phyloP scores from a whole-genome alignment of 64 coral and sea anemone species.

The Montipora cactus region DNA sequence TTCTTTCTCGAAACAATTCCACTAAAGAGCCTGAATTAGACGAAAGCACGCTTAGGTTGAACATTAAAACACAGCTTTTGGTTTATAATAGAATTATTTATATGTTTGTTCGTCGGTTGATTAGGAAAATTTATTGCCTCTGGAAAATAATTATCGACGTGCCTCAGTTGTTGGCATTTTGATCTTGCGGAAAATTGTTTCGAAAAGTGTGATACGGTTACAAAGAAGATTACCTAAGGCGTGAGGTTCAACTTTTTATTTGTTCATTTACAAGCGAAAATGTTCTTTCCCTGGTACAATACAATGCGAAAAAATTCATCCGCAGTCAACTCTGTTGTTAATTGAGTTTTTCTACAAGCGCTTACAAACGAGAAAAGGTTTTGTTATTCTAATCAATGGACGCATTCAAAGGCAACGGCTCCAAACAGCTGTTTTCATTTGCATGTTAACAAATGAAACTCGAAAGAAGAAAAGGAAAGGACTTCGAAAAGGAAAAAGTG shows the following conservation, averaged over 20 bases:
- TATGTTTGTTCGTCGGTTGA: slow-evolving; percentile 22
- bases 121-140: slow-evolving; percentile 46
- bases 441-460: slow-evolving; percentile 89
- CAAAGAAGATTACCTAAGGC: not conserved
- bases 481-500: not conserved
- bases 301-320: slow-evolving; percentile 37
- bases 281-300: slow-evolving; percentile 1
- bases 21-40: slow-evolving; percentile 10
- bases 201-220: not conserved
- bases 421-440: slow-evolving; percentile 82
- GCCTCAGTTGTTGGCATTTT: slow-evolving; percentile 32
- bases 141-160: slow-evolving; percentile 41
- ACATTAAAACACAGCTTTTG: slow-evolving; percentile 27
- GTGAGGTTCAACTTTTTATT: not conserved
- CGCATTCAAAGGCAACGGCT: slow-evolving; percentile 40
- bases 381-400: slow-evolving; percentile 86
- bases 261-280: not conserved
- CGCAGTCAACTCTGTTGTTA: not conserved
- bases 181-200: slow-evolving; percentile 4
- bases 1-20: slow-evolving; percentile 20
- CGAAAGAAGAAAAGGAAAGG: slow-evolving; percentile 31
- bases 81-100: slow-evolving; percentile 46
- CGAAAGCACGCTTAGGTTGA: not conserved
- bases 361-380: slow-evolving; percentile 62
- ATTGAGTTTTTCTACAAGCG: slow-evolving; percentile 63